Evolutionary conservation across 2,113 vertebrate genomes (phyloP).

Genomic region (Alectura lathami): DNA sequence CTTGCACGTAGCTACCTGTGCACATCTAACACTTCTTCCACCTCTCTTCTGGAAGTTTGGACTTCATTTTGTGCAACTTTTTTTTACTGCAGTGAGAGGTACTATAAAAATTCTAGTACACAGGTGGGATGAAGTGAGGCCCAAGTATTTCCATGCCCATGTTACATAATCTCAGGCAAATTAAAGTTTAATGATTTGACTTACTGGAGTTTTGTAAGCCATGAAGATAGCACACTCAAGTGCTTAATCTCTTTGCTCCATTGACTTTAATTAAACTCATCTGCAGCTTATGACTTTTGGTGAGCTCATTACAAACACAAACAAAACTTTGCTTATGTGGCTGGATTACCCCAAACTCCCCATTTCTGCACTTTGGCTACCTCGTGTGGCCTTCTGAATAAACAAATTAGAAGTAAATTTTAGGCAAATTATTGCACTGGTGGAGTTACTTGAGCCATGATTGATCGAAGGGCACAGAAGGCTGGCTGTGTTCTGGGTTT

Average conservation of each 20-base stretch:
- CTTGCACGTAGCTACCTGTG: neutral
- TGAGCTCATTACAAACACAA: constrained; percentile 51
- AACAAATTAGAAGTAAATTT: constrained; percentile 6
- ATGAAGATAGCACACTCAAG: constrained; percentile 42
- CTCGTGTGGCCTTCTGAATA: neutral
- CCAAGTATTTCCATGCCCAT: neutral
- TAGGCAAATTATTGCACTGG: neutral
- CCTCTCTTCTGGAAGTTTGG: neutral
- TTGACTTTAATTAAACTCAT: constrained; percentile 74
- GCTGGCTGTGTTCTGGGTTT: constrained; percentile 3
- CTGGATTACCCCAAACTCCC: constrained; percentile 1
- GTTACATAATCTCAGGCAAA: constrained; percentile 16
- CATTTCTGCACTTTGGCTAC: neutral
- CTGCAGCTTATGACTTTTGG: constrained; percentile 62
- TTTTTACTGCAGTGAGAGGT: neutral
- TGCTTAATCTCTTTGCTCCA: constrained; percentile 64
- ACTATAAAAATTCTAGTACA: neutral
- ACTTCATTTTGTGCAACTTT: neutral
- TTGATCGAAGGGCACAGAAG: neutral
- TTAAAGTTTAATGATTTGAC: constrained; percentile 56
- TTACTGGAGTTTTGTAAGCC: constrained; percentile 8
- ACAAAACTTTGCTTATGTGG: neutral
- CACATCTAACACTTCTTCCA: neutral
- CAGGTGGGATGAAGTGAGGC: neutral
- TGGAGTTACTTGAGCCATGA: neutral